These are phyloP conservation scores for Archivesica marissinica DNA, from an alignment of 1,140 invertebrate genomes.

Conservation along the genomic window DNA sequence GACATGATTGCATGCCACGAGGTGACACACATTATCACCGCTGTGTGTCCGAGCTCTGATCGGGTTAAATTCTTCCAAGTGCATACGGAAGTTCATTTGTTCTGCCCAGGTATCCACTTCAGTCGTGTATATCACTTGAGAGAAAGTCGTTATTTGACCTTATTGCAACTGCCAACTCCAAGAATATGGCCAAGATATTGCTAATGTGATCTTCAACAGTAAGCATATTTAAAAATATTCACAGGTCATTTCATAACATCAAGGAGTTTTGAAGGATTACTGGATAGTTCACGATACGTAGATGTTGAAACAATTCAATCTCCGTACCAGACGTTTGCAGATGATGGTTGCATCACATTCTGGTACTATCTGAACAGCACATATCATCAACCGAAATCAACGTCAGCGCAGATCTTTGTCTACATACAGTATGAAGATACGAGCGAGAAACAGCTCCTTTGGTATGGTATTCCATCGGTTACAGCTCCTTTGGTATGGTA, in stretches of 20 bases:
- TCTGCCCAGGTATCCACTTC: neutral
- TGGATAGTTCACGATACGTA: slow-evolving; percentile 12
- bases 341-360: slow-evolving; percentile 33
- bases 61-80: neutral
- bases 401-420: slow-evolving; percentile 15
- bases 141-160: neutral
- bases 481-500: too few species aligned
- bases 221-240: neutral
- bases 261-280: neutral
- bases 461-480: too few species aligned
- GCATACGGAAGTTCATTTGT: neutral
- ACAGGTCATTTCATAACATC: slow-evolving; percentile 24
- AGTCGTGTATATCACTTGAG: neutral
- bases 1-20: too few species aligned
- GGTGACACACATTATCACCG: too few species aligned
- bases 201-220: too few species aligned
- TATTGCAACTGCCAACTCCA: neutral
- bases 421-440: slow-evolving; percentile 26
- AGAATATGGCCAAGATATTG: neutral
- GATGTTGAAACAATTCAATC: neutral
- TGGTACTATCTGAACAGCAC: slow-evolving; percentile 38
- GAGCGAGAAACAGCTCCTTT: neutral
- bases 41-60: neutral
- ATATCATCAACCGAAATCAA: slow-evolving; percentile 16
- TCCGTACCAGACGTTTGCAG: neutral